Percentiles rank a stretch among this genome's conserved stretches.
These are phyloP conservation scores for Coregonus sp. DNA, from an alignment of 2,797 vertebrate genomes.

Conservation along the genomic window DNA sequence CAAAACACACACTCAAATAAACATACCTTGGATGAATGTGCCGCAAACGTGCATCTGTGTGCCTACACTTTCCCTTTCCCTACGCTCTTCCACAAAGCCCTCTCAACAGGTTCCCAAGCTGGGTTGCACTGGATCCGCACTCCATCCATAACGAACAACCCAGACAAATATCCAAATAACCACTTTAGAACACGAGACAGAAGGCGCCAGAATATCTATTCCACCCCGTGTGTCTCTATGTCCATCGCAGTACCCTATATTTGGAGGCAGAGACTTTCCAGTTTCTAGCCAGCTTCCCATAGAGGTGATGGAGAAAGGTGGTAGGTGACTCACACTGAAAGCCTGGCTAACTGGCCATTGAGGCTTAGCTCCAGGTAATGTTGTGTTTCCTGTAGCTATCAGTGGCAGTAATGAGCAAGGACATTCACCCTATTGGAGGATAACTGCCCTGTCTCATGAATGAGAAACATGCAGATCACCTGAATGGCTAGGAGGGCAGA, in stretches of 20 bases:
- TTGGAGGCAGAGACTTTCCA: conserved; percentile 8
- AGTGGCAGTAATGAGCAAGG: conserved; percentile 79
- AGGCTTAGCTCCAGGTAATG: conserved; percentile 75
- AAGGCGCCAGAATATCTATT: conserved; percentile 17
- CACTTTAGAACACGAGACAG: background rate
- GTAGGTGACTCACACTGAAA: conserved; percentile 57
- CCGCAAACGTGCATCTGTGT: conserved; percentile 10
- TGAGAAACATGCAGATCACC: conserved; percentile 80
- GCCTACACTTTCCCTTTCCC: background rate
- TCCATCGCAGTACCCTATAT: conserved; percentile 23
- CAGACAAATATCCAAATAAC: background rate
- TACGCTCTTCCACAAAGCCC: conserved; percentile 40
- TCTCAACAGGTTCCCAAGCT: conserved; percentile 47
- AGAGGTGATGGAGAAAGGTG: background rate
- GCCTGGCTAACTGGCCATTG: conserved; percentile 67
- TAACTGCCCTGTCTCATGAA: conserved; percentile 73
- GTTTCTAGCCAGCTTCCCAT: conserved; percentile 27
- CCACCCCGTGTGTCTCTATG: conserved; percentile 27
- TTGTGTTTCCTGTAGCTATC: conserved; percentile 67
- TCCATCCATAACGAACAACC: conserved; percentile 20
- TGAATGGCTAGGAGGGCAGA: conserved; percentile 72
- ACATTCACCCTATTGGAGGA: conserved; percentile 75
- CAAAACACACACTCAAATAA: background rate
- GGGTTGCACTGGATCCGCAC: conserved; percentile 43
- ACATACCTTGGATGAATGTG: conserved; percentile 24